Evolutionary conservation across 2,888 invertebrate genomes (phyloP).

Genomic region (Sclerodermus sp.): DNA sequence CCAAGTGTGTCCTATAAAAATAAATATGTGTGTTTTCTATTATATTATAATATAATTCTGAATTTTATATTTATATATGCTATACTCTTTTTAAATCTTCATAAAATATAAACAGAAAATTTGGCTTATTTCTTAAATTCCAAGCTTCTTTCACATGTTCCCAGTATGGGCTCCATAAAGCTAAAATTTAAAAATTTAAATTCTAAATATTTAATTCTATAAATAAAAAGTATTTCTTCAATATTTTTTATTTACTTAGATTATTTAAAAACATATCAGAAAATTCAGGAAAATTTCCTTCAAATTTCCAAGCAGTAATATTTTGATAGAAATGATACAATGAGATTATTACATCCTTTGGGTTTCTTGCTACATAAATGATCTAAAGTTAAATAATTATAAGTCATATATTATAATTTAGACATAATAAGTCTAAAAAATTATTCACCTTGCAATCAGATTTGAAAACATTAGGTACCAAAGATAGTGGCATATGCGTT

Average conservation of each 20-base stretch:
- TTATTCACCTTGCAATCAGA: constrained; percentile 38
- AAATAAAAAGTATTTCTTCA: background rate
- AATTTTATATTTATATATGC: background rate
- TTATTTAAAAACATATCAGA: constrained; percentile 33
- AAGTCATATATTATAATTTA: constrained; percentile 53
- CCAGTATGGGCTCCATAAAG: constrained; percentile 71
- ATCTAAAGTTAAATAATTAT: constrained; percentile 22
- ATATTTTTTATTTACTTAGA: constrained; percentile 25
- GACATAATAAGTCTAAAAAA: no score
- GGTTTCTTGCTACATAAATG: constrained; percentile 40
- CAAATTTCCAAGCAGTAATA: constrained; percentile 24
- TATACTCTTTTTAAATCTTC: constrained; percentile 70
- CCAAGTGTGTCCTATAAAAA: constrained; percentile 62
- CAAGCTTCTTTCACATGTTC: constrained; percentile 76
- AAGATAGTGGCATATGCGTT: constrained; percentile 75
- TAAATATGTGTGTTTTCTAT: constrained; percentile 2
- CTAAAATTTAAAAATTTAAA: constrained; percentile 5
- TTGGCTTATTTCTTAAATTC: constrained; percentile 65
- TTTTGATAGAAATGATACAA: constrained; percentile 34
- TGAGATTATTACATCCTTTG: constrained; percentile 42
- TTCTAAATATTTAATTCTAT: no score
- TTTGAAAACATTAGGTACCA: constrained; percentile 62
- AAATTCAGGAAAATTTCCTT: constrained; percentile 26
- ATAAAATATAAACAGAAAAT: constrained; percentile 75
- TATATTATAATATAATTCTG: background rate